A percentile compares a stretch with the other conserved stretches of the same genome.
Conservation (phyloP, 2,888 invertebrate genomes). For the Oxystoma pomonae region DNA sequence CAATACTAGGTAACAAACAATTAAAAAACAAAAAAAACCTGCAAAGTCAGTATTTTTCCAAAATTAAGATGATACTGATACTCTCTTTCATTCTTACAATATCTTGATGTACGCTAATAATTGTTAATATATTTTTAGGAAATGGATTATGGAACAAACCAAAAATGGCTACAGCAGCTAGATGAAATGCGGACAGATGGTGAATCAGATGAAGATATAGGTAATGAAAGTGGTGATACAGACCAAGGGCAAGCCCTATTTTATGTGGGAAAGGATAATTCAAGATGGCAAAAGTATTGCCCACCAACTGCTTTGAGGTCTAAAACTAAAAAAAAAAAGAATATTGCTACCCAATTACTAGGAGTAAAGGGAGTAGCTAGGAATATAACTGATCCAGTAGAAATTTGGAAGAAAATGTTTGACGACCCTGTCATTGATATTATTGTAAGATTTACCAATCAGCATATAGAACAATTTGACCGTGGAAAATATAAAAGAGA, state of each 20-base stretch:
- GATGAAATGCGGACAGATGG: neutral
- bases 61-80: neutral
- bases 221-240: no score
- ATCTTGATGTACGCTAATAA: neutral
- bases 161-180: neutral
- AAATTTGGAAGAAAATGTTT: neutral
- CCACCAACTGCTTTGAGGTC: neutral
- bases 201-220: neutral
- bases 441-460: neutral
- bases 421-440: neutral
- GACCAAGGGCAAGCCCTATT: neutral
- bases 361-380: neutral
- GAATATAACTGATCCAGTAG: neutral
- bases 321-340: neutral
- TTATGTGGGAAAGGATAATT: neutral
- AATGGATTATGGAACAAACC: neutral
- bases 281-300: neutral
- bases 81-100: neutral
- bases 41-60: no score
- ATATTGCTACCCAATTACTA: neutral
- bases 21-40: no score
- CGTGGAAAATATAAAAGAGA: neutral
- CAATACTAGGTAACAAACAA: no score
- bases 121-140: neutral
- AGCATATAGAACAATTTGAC: neutral